Evolutionary conservation across 1,140 invertebrate species (phyloP).

Genomic region (Heliconius hewitsoni): DNA sequence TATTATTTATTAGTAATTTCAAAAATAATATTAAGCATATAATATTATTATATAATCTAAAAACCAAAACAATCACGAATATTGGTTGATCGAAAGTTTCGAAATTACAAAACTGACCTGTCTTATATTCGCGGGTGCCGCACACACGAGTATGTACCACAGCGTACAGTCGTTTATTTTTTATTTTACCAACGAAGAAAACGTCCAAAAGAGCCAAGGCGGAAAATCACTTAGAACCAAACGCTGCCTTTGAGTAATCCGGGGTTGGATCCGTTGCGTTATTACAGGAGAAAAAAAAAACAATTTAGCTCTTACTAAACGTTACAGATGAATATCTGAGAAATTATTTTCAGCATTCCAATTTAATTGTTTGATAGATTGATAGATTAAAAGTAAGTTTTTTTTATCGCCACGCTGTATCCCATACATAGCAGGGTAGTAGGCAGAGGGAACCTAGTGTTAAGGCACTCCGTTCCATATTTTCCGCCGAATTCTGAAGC

Average conservation of each 20-base stretch:
- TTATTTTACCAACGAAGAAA: slow-evolving; percentile 42
- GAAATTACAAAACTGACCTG: slow-evolving; percentile 6
- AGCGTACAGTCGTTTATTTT: slow-evolving; percentile 26
- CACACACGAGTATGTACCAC: neutral
- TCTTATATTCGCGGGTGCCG: neutral
- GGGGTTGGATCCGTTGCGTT: slow-evolving; percentile 39
- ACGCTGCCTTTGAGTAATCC: slow-evolving; percentile 57
- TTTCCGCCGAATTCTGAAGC: too few species aligned
- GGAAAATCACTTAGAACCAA: slow-evolving; percentile 55
- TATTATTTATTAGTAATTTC: neutral
- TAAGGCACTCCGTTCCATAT: too few species aligned
- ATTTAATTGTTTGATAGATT: too few species aligned
- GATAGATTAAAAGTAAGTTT: too few species aligned
- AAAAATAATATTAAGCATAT: neutral
- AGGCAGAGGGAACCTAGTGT: too few species aligned
- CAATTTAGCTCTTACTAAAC: slow-evolving; percentile 51
- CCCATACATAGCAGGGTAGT: too few species aligned
- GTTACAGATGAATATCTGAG: slow-evolving; percentile 19
- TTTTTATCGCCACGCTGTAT: too few species aligned
- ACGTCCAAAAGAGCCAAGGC: slow-evolving; percentile 42
- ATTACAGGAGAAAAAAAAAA: slow-evolving; percentile 50
- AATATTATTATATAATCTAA: neutral
- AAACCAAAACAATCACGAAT: neutral
- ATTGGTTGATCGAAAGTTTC: neutral
- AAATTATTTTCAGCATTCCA: neutral